These are phyloP conservation scores for Eupithecia insigniata DNA, from an alignment of 2,888 invertebrate species.

Conservation along the genomic window DNA sequence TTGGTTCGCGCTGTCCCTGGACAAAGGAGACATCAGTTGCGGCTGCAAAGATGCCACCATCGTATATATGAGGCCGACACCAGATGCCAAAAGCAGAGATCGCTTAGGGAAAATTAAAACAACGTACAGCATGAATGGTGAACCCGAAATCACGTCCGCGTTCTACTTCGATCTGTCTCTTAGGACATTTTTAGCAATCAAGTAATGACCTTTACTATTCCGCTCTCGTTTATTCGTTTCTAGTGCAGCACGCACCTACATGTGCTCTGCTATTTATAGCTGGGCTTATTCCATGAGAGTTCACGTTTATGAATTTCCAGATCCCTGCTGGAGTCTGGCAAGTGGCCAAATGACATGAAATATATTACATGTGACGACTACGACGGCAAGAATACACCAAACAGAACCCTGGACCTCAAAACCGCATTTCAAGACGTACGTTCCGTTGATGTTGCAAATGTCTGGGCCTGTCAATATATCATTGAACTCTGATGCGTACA, in stretches of 20 bases:
- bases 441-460: conserved; percentile 43
- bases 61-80: conserved; percentile 89
- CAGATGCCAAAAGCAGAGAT: conserved; percentile 87
- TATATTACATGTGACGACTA: conserved; percentile 92
- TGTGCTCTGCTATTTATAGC: conserved; percentile 71
- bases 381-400: conserved; percentile 90
- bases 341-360: conserved; percentile 89
- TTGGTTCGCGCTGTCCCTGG: conserved; percentile 93
- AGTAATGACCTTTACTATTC: conserved; percentile 83
- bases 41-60: conserved; percentile 91
- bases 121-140: conserved; percentile 88
- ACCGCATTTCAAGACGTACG: conserved; percentile 87
- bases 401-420: conserved; percentile 88
- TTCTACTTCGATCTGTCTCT: conserved; percentile 95
- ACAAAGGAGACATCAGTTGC: conserved; percentile 89
- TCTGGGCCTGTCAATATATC: conserved; percentile 5
- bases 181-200: conserved; percentile 88
- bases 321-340: conserved; percentile 88
- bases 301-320: conserved; percentile 81
- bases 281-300: conserved; percentile 72
- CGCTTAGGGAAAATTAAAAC: conserved; percentile 88
- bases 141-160: conserved; percentile 90
- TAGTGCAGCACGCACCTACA: conserved; percentile 60
- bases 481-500: background rate
- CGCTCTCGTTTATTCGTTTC: conserved; percentile 53